Conservation (phyloP, 2,888 invertebrate genomes). For the Dendrolimus houi region DNA sequence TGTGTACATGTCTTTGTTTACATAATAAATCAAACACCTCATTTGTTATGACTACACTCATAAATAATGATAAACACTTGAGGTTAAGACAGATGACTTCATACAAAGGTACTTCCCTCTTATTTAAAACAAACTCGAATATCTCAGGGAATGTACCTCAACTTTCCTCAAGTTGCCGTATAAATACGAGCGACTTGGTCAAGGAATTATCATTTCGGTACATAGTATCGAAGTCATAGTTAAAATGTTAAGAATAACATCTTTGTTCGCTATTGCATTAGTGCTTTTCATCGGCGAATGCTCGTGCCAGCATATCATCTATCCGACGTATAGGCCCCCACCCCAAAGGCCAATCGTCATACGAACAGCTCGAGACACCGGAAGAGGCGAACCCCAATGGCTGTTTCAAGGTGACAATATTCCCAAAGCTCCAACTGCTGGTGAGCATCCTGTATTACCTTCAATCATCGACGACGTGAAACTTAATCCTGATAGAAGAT, state of each 20-base stretch:
- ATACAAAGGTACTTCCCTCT: neutral
- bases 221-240: neutral
- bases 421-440: conserved; percentile 8
- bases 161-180: conserved; percentile 4
- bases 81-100: neutral
- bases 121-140: neutral
- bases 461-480: conserved; percentile 13
- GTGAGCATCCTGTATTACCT: conserved; percentile 11
- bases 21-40: neutral
- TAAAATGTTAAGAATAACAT: neutral
- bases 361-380: conserved; percentile 20
- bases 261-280: conserved; percentile 13
- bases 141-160: conserved; percentile 1
- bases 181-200: conserved; percentile 1
- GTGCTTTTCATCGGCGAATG: conserved; percentile 18
- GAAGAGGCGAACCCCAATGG: conserved; percentile 10
- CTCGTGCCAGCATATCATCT: conserved; percentile 19
- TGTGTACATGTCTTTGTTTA: too few relatives aligned
- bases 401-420: conserved; percentile 9
- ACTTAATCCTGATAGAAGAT: conserved; percentile 8
- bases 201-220: neutral
- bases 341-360: conserved; percentile 14
- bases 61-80: neutral
- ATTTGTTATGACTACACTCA: neutral
- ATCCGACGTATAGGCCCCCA: conserved; percentile 24